Evolutionary conservation across 2,113 vertebrate genomes (phyloP).

Genomic region (Colossoma macropomum): DNA sequence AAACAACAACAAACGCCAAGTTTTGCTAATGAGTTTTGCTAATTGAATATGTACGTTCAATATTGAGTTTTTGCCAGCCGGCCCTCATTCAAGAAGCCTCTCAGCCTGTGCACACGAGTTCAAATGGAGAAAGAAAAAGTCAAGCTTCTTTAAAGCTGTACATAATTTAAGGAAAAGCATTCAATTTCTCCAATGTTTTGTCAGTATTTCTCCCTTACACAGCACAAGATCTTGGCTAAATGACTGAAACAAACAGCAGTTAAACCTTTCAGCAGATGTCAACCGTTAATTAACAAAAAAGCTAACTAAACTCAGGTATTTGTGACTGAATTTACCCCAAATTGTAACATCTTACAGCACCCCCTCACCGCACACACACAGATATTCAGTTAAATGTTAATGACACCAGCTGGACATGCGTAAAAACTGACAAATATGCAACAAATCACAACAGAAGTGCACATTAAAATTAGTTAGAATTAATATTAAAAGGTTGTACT

Average conservation of each 20-base stretch:
- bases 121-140: constrained; percentile 53
- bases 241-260: constrained; percentile 18
- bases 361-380: background rate
- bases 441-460: background rate
- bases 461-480: background rate
- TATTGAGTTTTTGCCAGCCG: constrained; percentile 71
- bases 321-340: background rate
- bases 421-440: background rate
- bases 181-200: constrained; percentile 68
- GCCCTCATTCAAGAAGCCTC: constrained; percentile 69
- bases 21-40: constrained; percentile 98
- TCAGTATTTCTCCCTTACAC: constrained; percentile 68
- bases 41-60: constrained; percentile 93
- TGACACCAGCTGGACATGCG: constrained; percentile 40
- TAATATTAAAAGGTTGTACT: background rate
- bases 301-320: background rate
- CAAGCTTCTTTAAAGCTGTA: constrained; percentile 64
- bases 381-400: background rate
- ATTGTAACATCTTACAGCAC: background rate
- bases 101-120: constrained; percentile 44
- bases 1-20: constrained; percentile 96
- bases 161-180: constrained; percentile 66
- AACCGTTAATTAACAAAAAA: constrained; percentile 55
- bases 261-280: constrained; percentile 22
- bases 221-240: constrained; percentile 50